Evolutionary conservation across 2,113 vertebrate genomes (phyloP), one percentile per base, ranked within the genome.

Genomic region (Mormyrus iriodes): DNA sequence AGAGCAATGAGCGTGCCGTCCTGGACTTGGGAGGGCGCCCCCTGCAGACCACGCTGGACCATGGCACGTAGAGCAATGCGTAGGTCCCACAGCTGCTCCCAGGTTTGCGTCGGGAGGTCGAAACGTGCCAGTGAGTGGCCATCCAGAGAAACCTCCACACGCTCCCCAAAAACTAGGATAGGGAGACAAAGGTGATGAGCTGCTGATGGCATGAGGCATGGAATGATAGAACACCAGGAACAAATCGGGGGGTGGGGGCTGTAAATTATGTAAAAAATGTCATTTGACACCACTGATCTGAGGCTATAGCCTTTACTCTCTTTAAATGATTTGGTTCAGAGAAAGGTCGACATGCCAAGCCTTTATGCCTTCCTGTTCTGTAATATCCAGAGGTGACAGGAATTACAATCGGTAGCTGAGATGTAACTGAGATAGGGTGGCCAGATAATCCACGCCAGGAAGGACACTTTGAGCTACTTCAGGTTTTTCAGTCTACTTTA

Each of bases 61-160:
- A 99, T 99, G 90, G 95, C 95, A 93, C 97, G 97, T 31, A 99
- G 93, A 3, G 98, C 97, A 1, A 95, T 95, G 2, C 98, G 97
- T n/a, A 99, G 94, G 24, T 97, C 97, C 89, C 97, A 96, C 88
- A 99, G 96, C 49, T 99, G 94, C 90, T 96, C 95, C 95, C 98
- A 97, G 0, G 94, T 96, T 87, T 95, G 93, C 0, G 93, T 93
- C 2, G 97, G 93, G 0, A 98, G 93, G 91, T 98, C 96, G 65
- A 97, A 97, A 92, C 95, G 95, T 89, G 98, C 94, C 84, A 99
- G 96, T 21, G 97, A 96, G 0, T 91, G 94, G 92, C 97, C 97
- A 0, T 95, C 94, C 88, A 99, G 93, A 0, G 97, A 95, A 4
- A 99, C 96, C 1, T 97, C 96, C 9, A 98, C 97, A 31, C 93